A percentile compares a stretch with the other conserved stretches of the same genome.
Conservation (phyloP, 1,140 invertebrate genomes). For the Drosophila persimilis region DNA sequence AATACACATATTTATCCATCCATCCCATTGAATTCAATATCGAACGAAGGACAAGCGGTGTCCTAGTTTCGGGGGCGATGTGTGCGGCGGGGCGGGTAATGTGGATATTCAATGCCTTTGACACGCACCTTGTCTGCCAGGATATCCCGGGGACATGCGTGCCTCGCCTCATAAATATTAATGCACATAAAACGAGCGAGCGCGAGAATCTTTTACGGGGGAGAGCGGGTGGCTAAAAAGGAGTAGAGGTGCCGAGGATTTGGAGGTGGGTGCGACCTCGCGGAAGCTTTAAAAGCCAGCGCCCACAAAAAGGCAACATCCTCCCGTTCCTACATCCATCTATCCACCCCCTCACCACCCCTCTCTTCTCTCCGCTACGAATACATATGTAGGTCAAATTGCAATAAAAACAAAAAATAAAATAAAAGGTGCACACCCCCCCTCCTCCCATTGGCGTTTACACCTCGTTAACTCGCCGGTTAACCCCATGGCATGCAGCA, state of each 20-base stretch:
- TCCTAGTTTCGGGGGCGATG: conserved; percentile 23
- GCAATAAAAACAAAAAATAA: conserved; percentile 33
- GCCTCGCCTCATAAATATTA: conserved; percentile 60
- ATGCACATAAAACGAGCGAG: conserved; percentile 39
- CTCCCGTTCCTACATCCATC: not conserved
- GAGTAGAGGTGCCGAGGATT: not conserved
- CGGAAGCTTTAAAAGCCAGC: too few species aligned
- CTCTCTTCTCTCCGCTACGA: not conserved
- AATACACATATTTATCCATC: not conserved
- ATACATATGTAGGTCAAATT: conserved; percentile 50
- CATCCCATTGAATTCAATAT: conserved; percentile 9
- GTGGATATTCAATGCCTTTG: conserved; percentile 39
- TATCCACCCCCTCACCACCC: not conserved
- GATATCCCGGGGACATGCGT: conserved; percentile 44
- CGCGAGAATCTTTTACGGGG: not conserved
- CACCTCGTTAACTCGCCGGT: conserved; percentile 4
- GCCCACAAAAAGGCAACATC: not conserved
- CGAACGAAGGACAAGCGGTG: conserved; percentile 18
- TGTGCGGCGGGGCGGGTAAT: not conserved
- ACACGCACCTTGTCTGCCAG: conserved; percentile 48
- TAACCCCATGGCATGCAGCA: conserved; percentile 42
- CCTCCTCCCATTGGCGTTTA: conserved; percentile 12
- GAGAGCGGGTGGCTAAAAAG: not conserved
- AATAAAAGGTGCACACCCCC: conserved; percentile 51
- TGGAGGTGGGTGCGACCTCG: too few species aligned